Conservation (phyloP, 1,140 invertebrate species). For the Cylas formicarius region DNA sequence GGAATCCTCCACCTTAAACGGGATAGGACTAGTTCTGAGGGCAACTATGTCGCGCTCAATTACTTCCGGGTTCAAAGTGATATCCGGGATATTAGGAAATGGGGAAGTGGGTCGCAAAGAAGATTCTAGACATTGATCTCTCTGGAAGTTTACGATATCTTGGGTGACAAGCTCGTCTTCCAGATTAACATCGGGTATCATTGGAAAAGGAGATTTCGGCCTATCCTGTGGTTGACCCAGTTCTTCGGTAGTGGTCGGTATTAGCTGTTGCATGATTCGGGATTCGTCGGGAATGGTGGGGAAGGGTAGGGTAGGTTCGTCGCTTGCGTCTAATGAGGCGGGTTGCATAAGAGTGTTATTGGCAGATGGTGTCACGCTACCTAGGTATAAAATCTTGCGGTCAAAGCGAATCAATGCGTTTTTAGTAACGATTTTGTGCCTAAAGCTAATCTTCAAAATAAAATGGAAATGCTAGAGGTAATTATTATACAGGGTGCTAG, state of each 20-base stretch:
- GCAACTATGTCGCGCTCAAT: slow-evolving; percentile 30
- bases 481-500: no score
- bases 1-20: slow-evolving; percentile 22
- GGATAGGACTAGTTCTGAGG: slow-evolving; percentile 30
- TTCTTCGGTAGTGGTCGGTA: slow-evolving; percentile 19
- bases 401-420: no score
- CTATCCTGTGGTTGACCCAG: slow-evolving; percentile 13
- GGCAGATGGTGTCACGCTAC: slow-evolving; percentile 27
- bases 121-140: slow-evolving; percentile 18
- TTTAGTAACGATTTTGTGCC: no score
- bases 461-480: no score
- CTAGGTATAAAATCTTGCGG: no score
- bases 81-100: slow-evolving; percentile 33
- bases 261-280: slow-evolving; percentile 20
- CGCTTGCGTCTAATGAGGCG: slow-evolving; percentile 13
- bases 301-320: slow-evolving; percentile 30
- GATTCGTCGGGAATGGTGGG: slow-evolving; percentile 35
- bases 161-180: slow-evolving; percentile 21
- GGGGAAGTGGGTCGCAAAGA: slow-evolving; percentile 26
- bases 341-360: slow-evolving; percentile 24
- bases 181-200: slow-evolving; percentile 29
- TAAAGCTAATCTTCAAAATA: no score
- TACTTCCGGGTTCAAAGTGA: slow-evolving; percentile 36
- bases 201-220: slow-evolving; percentile 30
- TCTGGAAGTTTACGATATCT: slow-evolving; percentile 23